Evolutionary conservation across 2,888 invertebrate species (phyloP), one percentile per base, ranked within the genome.

Genomic region (Clistopyga incitator): DNA sequence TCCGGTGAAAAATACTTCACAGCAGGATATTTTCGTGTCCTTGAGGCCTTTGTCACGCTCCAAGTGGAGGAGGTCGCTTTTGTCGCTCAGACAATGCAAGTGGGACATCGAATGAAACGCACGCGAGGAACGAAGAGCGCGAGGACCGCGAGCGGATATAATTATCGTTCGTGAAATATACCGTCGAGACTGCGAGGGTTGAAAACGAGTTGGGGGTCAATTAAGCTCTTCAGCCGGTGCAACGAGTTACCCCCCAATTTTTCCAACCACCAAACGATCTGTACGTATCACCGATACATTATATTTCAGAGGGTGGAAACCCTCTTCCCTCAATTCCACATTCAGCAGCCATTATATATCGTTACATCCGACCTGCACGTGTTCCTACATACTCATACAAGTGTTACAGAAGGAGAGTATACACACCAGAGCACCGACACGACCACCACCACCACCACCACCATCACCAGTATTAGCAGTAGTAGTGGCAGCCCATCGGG

Each of bases 161-260:
- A 84, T 84, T 84, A 84, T 80, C 77, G 80, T 70, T 47, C 23
- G 72, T 77, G 80, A 74, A 80, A 80, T 80, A 78, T 80, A 54
- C 72, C 77, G 61, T 23, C 77, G 77, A 64, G 80, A 80, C 77
- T 50, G 11, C 64, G 25, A 38, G 23, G 68, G 52, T 67, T 11
- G 42, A 50, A 34, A 45, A 45, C 52, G 71, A 42, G 71, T 47
- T 61, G 11, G 65, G 65, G 61, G 45, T 80, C 68, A 77, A 80
- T 84, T 80, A 84, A 84, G 77, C 74, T 78, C 80, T 52, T 64
- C 74, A 52, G 77, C 80, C 74, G 75, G 68, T 70, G 77, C 80
- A 81, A 80, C 80, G 68, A 78, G 84, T 80, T 84, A 78, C 76
- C 59, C 59, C 45, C 13, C 45, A 74, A 64, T 84, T 68, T 84